phyloP scores from a whole-genome alignment of 2,888 invertebrate species.

The Patella pellucida region DNA sequence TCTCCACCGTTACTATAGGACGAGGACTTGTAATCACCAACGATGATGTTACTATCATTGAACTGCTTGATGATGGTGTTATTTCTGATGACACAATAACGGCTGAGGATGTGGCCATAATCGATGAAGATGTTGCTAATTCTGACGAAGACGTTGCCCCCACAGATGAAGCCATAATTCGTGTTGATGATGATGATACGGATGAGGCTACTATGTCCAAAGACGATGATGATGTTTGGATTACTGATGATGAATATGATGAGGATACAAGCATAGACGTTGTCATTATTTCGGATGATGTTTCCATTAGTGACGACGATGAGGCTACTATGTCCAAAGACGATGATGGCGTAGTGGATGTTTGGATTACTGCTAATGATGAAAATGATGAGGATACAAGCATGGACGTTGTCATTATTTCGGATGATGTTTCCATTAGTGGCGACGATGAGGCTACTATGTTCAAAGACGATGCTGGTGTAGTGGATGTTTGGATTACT shows the following conservation, averaged over 20 bases:
- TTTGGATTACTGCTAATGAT: background rate
- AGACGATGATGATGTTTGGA: background rate
- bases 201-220: background rate
- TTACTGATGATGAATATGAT: background rate
- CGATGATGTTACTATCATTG: background rate
- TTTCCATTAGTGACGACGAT: background rate
- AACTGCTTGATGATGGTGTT: conserved; percentile 13
- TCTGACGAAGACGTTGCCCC: background rate
- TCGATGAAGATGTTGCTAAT: background rate
- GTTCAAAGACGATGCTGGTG: background rate
- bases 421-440: background rate
- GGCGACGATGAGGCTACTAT: background rate
- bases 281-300: background rate
- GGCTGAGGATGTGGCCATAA: background rate
- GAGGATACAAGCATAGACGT: background rate
- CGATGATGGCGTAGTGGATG: too few relatives aligned
- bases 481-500: background rate
- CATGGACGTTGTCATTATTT: background rate
- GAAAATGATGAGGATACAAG: background rate
- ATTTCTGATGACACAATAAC: background rate
- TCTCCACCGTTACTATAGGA: background rate
- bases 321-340: background rate
- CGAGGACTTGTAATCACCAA: background rate
- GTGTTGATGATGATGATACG: background rate
- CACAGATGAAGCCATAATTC: background rate